These are phyloP conservation scores for Drosophila teissieri DNA, from an alignment of 1,140 invertebrate genomes.

Conservation along the genomic window DNA sequence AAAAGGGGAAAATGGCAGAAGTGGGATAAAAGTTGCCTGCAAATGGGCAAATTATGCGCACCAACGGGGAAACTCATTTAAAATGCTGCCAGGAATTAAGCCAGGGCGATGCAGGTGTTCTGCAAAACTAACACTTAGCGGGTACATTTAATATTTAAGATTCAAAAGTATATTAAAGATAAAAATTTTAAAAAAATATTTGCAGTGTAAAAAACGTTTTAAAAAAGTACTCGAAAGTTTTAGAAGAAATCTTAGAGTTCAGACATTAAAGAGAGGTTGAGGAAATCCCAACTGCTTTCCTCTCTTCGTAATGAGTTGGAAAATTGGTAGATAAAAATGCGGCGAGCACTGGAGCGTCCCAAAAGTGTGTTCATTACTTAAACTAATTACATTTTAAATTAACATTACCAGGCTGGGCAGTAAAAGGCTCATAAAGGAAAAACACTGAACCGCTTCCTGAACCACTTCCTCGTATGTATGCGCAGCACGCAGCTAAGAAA, in stretches of 20 bases:
- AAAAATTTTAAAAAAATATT: neutral
- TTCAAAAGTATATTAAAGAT: neutral
- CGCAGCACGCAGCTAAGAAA: slow-evolving; percentile 65
- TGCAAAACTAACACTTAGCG: slow-evolving; percentile 2
- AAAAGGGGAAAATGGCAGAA: slow-evolving; percentile 18
- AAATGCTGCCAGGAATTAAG: slow-evolving; percentile 50
- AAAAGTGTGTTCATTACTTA: slow-evolving; percentile 81
- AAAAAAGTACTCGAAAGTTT: neutral
- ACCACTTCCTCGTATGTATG: slow-evolving; percentile 60
- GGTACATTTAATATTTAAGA: neutral
- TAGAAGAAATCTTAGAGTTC: neutral
- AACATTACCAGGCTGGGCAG: slow-evolving; percentile 68
- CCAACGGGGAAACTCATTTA: slow-evolving; percentile 72
- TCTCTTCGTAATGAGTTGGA: slow-evolving; percentile 31
- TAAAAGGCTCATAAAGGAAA: slow-evolving; percentile 72
- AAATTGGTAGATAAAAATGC: slow-evolving; percentile 48
- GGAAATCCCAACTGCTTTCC: slow-evolving; percentile 2
- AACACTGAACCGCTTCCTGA: slow-evolving; percentile 12
- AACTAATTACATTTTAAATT: slow-evolving; percentile 83
- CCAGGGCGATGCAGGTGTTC: slow-evolving; percentile 13
- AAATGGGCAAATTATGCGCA: slow-evolving; percentile 77
- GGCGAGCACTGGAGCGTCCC: slow-evolving; percentile 38
- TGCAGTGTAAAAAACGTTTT: neutral
- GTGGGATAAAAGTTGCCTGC: slow-evolving; percentile 60
- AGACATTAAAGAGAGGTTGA: neutral